Evolutionary conservation across 2,888 invertebrate species (phyloP).

Genomic region (Scelioninae gen. 1): DNA sequence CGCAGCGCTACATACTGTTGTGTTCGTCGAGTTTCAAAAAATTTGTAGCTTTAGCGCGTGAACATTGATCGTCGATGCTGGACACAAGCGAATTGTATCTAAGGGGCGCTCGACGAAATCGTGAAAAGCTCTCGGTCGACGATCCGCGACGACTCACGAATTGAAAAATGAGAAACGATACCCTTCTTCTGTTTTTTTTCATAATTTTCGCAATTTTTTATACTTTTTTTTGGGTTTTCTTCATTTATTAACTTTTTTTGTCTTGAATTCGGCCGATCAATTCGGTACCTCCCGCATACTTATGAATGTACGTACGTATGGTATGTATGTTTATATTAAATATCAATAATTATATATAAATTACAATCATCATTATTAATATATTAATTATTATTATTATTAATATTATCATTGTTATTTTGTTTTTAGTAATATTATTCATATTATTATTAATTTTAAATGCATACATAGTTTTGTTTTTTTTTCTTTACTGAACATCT

Average conservation of each 20-base stretch:
- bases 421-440: slow-evolving; percentile 57
- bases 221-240: slow-evolving; percentile 8
- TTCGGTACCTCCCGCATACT: slow-evolving; percentile 65
- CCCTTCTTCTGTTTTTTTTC: background rate
- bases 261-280: slow-evolving; percentile 32
- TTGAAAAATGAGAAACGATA: slow-evolving; percentile 15
- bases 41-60: slow-evolving; percentile 18
- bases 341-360: slow-evolving; percentile 72
- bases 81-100: slow-evolving; percentile 41
- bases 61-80: slow-evolving; percentile 49
- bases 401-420: slow-evolving; percentile 69
- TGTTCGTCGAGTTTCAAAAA: slow-evolving; percentile 9
- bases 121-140: slow-evolving; percentile 35
- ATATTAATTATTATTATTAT: slow-evolving; percentile 65
- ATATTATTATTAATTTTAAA: slow-evolving; percentile 71
- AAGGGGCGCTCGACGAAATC: slow-evolving; percentile 21
- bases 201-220: background rate
- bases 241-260: slow-evolving; percentile 1
- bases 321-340: slow-evolving; percentile 70
- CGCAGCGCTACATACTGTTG: background rate
- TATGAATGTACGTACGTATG: slow-evolving; percentile 68
- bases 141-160: slow-evolving; percentile 16
- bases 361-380: slow-evolving; percentile 71
- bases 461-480: slow-evolving; percentile 70
- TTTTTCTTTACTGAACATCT: slow-evolving; percentile 65